Evolutionary conservation across 2,888 invertebrate genomes (phyloP).

Genomic region (Stenichneumon culpator): DNA sequence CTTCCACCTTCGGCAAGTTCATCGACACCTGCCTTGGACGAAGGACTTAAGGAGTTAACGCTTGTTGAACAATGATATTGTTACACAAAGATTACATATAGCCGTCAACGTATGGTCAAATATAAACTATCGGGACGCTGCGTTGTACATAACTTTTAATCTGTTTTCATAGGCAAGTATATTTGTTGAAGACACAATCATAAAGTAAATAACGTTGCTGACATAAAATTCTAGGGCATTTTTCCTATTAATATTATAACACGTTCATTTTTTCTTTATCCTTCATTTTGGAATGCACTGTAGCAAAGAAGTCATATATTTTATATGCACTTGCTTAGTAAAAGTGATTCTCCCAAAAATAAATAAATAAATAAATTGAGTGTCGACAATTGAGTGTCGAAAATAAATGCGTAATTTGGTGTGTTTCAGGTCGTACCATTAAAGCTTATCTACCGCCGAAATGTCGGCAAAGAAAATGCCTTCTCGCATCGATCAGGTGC

Average conservation of each 20-base stretch:
- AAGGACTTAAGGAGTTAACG: not conserved
- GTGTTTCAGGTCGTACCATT: not conserved
- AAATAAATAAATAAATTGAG: not conserved
- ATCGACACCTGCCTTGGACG: not conserved
- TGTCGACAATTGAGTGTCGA: not conserved
- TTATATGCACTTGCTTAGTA: not conserved
- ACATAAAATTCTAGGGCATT: not conserved
- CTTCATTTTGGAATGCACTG: no score
- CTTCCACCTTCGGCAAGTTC: not conserved
- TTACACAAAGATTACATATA: not conserved
- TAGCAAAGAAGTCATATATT: no score
- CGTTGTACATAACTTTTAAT: not conserved
- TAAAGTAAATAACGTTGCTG: not conserved
- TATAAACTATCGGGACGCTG: not conserved
- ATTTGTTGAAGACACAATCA: not conserved
- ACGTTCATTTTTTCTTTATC: not conserved
- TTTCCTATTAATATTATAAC: not conserved
- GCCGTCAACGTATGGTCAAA: not conserved
- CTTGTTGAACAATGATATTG: not conserved
- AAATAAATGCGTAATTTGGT: slow-evolving; percentile 1
- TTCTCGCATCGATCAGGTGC: not conserved
- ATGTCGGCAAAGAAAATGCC: not conserved
- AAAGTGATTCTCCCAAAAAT: not conserved
- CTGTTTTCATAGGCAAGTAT: not conserved
- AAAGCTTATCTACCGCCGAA: not conserved